These are phyloP conservation scores for Morpho deidamia DNA, from an alignment of 2,888 invertebrate species.

Conservation along the genomic window DNA sequence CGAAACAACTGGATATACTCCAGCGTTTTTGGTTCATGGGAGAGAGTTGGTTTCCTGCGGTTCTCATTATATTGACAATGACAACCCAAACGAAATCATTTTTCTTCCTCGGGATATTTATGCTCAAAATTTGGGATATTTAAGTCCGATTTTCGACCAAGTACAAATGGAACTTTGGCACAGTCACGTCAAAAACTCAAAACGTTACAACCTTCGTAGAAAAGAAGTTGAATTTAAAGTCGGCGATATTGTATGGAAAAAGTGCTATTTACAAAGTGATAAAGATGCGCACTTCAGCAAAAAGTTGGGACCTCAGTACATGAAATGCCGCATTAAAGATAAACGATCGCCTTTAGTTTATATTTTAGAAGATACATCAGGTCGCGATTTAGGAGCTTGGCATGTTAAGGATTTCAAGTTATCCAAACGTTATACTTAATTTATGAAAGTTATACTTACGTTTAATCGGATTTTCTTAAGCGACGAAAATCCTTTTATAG, in stretches of 20 bases:
- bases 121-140: background rate
- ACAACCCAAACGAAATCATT: background rate
- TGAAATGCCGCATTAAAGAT: no score
- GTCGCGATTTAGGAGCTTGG: no score
- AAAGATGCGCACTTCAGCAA: no score
- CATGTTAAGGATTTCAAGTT: no score
- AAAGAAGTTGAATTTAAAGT: slow-evolving; percentile 20
- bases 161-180: slow-evolving; percentile 13
- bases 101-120: background rate
- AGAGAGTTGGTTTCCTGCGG: slow-evolving; percentile 21
- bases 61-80: slow-evolving; percentile 10
- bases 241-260: slow-evolving; percentile 22
- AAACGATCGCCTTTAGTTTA: no score
- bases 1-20: slow-evolving; percentile 25
- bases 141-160: background rate
- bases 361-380: no score
- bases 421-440: no score
- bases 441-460: no score
- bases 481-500: no score
- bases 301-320: no score
- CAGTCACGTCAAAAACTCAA: slow-evolving; percentile 15
- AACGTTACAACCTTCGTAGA: slow-evolving; percentile 19
- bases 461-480: no score
- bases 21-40: slow-evolving; percentile 21
- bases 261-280: background rate